phyloP scores from a whole-genome alignment of 2,888 invertebrate genomes.

The Tricholauxania praeusta region DNA sequence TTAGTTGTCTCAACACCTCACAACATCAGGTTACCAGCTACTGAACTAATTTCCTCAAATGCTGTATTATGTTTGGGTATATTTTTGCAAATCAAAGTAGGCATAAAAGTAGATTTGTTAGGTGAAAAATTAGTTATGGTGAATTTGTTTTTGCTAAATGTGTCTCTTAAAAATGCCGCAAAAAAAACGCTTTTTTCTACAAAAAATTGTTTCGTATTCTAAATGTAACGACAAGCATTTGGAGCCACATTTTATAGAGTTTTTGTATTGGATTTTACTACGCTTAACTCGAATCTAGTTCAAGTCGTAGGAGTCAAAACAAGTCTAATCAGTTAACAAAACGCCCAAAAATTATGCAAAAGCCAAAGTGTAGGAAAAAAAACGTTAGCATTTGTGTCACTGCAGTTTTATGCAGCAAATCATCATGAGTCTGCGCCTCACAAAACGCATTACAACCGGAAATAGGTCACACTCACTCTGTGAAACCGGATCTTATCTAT shows the following conservation, averaged over 20 bases:
- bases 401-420: background rate
- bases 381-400: background rate
- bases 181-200: no score
- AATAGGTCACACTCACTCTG: constrained; percentile 45
- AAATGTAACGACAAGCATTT: no score
- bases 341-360: background rate
- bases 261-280: background rate
- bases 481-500: constrained; percentile 47
- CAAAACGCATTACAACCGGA: constrained; percentile 40
- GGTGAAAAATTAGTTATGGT: constrained; percentile 6
- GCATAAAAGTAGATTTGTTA: no score
- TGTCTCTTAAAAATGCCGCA: background rate
- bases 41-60: background rate
- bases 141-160: background rate
- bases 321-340: background rate
- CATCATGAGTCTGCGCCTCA: background rate
- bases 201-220: no score
- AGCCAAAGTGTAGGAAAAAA: background rate
- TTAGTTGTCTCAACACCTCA: constrained; percentile 2
- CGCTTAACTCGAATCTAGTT: background rate
- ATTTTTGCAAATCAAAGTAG: background rate
- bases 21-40: background rate
- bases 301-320: constrained; percentile 20
- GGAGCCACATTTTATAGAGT: background rate
- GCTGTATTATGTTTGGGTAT: no score